phyloP scores from a whole-genome alignment of 2,797 vertebrate species.

The Coilia nasus region DNA sequence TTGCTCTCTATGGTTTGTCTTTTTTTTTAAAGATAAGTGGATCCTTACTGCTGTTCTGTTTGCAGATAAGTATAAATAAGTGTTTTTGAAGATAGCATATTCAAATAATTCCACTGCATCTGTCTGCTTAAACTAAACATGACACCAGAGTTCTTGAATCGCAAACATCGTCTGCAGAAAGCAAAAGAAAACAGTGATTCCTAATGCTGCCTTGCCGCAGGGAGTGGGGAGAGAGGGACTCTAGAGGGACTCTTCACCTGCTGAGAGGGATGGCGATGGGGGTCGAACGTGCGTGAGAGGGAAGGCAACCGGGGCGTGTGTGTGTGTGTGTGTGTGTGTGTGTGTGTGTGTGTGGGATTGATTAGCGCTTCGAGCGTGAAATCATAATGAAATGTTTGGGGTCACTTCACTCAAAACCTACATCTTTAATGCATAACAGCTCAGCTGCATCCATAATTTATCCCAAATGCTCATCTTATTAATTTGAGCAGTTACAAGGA shows the following conservation, averaged over 20 bases:
- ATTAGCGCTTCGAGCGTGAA: background rate
- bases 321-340: no score
- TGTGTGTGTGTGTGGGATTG: background rate
- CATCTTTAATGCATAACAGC: constrained; percentile 12
- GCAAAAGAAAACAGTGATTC: background rate
- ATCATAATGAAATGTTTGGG: constrained; percentile 4
- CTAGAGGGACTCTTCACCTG: background rate
- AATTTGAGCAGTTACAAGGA: background rate
- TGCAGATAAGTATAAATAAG: no score
- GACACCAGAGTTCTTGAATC: background rate
- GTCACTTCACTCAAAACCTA: constrained; percentile 20
- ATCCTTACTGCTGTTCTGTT: background rate
- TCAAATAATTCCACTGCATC: background rate
- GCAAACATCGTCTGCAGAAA: background rate
- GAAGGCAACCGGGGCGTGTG: no score
- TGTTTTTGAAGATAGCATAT: background rate
- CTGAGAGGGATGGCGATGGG: background rate
- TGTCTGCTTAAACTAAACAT: background rate
- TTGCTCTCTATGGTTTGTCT: background rate
- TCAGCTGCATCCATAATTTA: constrained; percentile 13
- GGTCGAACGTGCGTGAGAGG: background rate
- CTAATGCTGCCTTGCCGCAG: background rate
- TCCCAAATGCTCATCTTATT: background rate
- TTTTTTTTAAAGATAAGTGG: background rate
- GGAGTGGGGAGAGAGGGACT: background rate